Base-by-base conservation (phyloP, 2,113 vertebrate species). In the Plestiodon gilberti region DNA sequence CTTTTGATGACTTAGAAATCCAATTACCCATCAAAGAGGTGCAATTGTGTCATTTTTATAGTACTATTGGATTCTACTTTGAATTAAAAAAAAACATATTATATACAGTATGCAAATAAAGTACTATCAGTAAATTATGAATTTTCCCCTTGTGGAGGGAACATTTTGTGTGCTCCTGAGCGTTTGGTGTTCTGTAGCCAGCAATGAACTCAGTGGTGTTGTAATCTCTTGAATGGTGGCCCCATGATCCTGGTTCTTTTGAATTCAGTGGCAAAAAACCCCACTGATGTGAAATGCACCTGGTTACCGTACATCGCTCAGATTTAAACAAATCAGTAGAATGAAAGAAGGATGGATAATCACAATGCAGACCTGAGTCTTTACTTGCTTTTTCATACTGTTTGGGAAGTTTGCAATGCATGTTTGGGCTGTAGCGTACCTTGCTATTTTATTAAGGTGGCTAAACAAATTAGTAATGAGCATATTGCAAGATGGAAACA, bases 1-100 rank as follows among this genome's bases (percentile, higher is more conserved):
- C 97, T 93, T 99, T 99, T 74, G 95, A 97, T 9, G 95, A 98
- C 84, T 94, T 98, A 91, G 96, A 96, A 84, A 95, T 97, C 57
- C 95, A 95, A 82, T 96, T 96, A 59, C 95, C 97, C 61, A 92
- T 97, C 59, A 94, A 97, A 93, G 96, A 97, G 97, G 99, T 98
- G 92, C 96, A 95, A 88, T 52, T 23, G 25, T 35, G 38, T 20
- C 9, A 40, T n/a, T 43, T 23, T 33, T 81, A 4, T 75, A 48
- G 18, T 62, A n/a, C 43, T 75, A 62, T n/a, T 62, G 40, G 75
- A n/a, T 61, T 73, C 8, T 83, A 38, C 73, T 57, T 83, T 28
- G 35, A 74, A 57, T 15, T 57, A 2, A 7, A 5, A 57, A 57
- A 57, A 57, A 57, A 13, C 17, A 7, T 57, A 57, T 57, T 57